Conservation (phyloP, 2,113 vertebrate species). For the Eolophus roseicapilla region DNA sequence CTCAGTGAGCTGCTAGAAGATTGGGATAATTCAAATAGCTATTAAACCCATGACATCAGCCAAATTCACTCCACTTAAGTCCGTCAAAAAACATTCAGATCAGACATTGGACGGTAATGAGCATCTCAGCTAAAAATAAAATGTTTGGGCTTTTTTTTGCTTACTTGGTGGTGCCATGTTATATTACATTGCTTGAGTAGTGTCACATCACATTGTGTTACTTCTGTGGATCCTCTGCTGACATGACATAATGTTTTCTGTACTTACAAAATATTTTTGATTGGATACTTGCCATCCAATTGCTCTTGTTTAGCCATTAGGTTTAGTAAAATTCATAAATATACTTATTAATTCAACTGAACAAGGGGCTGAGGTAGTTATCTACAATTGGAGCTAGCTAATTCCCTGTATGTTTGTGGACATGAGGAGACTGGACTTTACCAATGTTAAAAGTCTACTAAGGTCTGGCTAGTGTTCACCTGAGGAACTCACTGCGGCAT, state of each 20-base stretch:
- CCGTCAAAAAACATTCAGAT: constrained; percentile 59
- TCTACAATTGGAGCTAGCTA: neutral
- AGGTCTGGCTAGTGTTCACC: neutral
- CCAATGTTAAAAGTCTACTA: neutral
- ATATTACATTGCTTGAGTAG: constrained; percentile 52
- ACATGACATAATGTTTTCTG: constrained; percentile 48
- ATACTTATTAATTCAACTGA: neutral
- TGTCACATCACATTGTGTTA: constrained; percentile 57
- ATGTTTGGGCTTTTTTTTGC: constrained; percentile 62
- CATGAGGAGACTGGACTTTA: neutral
- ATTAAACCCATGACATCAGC: constrained; percentile 60
- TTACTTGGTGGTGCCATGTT: constrained; percentile 68
- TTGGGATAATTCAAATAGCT: constrained; percentile 48
- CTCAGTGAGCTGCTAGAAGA: constrained; percentile 49
- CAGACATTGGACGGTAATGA: constrained; percentile 54
- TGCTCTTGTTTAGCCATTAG: neutral
- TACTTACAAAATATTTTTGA: constrained; percentile 42
- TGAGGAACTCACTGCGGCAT: neutral
- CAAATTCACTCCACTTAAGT: constrained; percentile 51
- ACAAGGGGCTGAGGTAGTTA: neutral
- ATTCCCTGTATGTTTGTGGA: neutral
- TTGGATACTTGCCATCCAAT: neutral
- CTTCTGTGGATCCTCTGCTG: constrained; percentile 38
- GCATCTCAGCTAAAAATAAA: constrained; percentile 68
- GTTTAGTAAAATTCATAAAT: constrained; percentile 8